phyloP scores from a whole-genome alignment of 2,888 invertebrate genomes.

The Archips xylosteana region DNA sequence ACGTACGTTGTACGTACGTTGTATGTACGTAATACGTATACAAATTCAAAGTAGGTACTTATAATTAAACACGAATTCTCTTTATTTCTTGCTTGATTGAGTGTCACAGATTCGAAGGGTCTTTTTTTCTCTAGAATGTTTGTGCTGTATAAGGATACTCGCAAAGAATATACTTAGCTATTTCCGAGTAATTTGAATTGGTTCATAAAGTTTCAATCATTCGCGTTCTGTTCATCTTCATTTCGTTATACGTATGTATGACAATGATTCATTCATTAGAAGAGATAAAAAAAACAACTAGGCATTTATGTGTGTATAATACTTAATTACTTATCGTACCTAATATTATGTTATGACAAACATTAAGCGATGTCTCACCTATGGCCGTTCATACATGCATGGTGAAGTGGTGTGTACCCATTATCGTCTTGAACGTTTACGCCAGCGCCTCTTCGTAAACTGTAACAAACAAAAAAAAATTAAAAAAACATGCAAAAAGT shows the following conservation, averaged over 20 bases:
- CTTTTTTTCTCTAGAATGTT: too few relatives aligned
- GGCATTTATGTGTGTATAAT: not conserved
- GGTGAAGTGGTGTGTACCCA: slow-evolving; percentile 97
- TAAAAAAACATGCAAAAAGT: slow-evolving; percentile 42
- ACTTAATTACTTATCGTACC: not conserved
- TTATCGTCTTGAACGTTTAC: slow-evolving; percentile 97
- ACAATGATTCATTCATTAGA: slow-evolving; percentile 15
- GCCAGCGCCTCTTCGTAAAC: slow-evolving; percentile 94
- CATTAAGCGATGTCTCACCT: slow-evolving; percentile 85
- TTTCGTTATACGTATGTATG: not conserved
- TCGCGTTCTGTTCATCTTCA: not conserved
- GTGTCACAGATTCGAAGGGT: too few relatives aligned
- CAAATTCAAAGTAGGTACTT: too few relatives aligned
- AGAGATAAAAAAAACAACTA: not conserved
- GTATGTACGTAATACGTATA: too few relatives aligned
- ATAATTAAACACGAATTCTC: too few relatives aligned
- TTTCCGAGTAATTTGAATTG: too few relatives aligned
- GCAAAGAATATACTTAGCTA: too few relatives aligned
- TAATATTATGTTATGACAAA: not conserved
- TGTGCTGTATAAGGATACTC: too few relatives aligned
- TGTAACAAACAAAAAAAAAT: slow-evolving; percentile 74
- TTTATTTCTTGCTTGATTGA: too few relatives aligned
- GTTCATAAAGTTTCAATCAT: not conserved
- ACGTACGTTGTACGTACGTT: too few relatives aligned
- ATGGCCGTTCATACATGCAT: slow-evolving; percentile 97